Evolutionary conservation across 2,113 vertebrate species (phyloP).

Genomic region (human (Homo sapiens)): GRCh38 chr2:139197001-139197500

Average conservation of each 20-base stretch:
- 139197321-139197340: not conserved
- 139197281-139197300: not conserved
- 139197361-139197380: not conserved
- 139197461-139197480: not conserved
- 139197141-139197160: not conserved
- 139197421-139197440: conserved; percentile 38
- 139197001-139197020: not conserved
- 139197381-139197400: not conserved
- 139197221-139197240: not conserved
- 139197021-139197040: not conserved
- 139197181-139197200: not conserved
- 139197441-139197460: conserved; percentile 13
- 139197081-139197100: not conserved
- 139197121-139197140: not conserved
- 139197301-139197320: not conserved
- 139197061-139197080: conserved; percentile 22
- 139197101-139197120: not conserved
- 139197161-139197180: not conserved
- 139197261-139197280: not conserved
- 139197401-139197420: not conserved
- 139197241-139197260: not conserved
- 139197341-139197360: conserved; percentile 7
- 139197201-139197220: not conserved
- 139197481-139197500: not conserved
- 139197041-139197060: not conserved